Percentiles rank a stretch among this genome's conserved stretches.
These are phyloP conservation scores for Galaxea fascicularis DNA, from an alignment of 92 coral and sea anemone genomes.

Conservation along the genomic window DNA sequence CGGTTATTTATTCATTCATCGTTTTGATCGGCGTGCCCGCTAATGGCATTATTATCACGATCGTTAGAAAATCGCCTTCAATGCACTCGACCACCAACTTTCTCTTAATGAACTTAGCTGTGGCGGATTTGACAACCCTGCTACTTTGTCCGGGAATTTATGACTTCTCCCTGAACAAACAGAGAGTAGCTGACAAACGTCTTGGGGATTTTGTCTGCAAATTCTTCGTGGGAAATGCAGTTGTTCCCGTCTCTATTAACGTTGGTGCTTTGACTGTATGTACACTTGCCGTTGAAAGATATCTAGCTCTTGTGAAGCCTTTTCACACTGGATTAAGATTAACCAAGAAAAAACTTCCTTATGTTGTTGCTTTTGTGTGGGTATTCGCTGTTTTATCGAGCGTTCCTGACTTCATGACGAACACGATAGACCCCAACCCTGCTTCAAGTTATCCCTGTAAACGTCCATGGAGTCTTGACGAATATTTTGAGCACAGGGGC, in stretches of 20 bases:
- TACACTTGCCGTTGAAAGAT: conserved; percentile 50
- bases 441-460: conserved; percentile 19
- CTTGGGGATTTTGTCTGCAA: conserved; percentile 49
- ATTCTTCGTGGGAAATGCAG: conserved; percentile 32
- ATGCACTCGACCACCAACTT: conserved; percentile 51
- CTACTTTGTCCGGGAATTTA: conserved; percentile 37
- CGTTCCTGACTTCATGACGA: conserved; percentile 28
- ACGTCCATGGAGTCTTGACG: conserved; percentile 32
- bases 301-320: conserved; percentile 52
- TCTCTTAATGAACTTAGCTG: conserved; percentile 27
- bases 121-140: conserved; percentile 33
- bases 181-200: background rate
- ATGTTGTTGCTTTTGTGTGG: background rate
- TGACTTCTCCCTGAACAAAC: conserved; percentile 20
- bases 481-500: conserved; percentile 7
- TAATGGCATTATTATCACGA: conserved; percentile 23
- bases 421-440: background rate
- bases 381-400: conserved; percentile 1
- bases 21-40: conserved; percentile 30
- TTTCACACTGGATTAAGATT: conserved; percentile 17
- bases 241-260: conserved; percentile 36
- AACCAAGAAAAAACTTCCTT: conserved; percentile 14
- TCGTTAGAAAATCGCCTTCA: conserved; percentile 42
- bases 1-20: conserved; percentile 30
- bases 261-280: conserved; percentile 28